phyloP scores from a whole-genome alignment of 2,888 invertebrate genomes.

The Creontiades dilutus region DNA sequence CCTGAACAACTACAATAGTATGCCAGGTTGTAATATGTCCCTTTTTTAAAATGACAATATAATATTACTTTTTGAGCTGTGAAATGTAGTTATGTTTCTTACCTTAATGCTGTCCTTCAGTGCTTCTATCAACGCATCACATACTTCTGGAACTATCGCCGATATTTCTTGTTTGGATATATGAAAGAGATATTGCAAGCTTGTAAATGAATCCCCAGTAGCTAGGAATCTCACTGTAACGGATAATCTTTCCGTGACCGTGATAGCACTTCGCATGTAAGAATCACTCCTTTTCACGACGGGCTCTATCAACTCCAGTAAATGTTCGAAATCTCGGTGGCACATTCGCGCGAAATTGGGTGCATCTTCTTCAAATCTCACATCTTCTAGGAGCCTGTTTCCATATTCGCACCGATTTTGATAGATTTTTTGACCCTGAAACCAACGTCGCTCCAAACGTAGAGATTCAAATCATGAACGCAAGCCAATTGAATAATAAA shows the following conservation, averaged over 20 bases:
- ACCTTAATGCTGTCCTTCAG: not conserved
- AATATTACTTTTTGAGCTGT: not conserved
- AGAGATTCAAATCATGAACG: too few species aligned
- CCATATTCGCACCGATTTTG: too few species aligned
- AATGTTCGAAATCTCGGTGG: too few species aligned
- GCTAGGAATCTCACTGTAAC: slow-evolving; percentile 27
- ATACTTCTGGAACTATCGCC: not conserved
- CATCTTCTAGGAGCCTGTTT: too few species aligned
- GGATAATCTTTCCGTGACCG: not conserved
- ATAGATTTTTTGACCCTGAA: too few species aligned
- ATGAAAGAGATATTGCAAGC: not conserved
- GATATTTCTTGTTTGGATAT: too few species aligned
- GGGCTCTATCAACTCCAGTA: too few species aligned
- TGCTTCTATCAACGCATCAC: not conserved
- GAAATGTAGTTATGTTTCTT: not conserved
- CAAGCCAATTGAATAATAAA: too few species aligned
- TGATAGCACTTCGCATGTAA: not conserved
- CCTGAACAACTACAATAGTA: not conserved
- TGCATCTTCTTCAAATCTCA: too few species aligned
- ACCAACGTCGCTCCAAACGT: too few species aligned
- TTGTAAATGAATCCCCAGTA: slow-evolving; percentile 1
- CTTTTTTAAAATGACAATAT: not conserved
- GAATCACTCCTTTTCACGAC: slow-evolving; percentile 20
- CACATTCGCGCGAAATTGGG: too few species aligned
- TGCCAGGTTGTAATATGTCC: not conserved